Evolutionary conservation across 2,888 invertebrate genomes (phyloP).

Genomic region (Eucera pruinosa): DNA sequence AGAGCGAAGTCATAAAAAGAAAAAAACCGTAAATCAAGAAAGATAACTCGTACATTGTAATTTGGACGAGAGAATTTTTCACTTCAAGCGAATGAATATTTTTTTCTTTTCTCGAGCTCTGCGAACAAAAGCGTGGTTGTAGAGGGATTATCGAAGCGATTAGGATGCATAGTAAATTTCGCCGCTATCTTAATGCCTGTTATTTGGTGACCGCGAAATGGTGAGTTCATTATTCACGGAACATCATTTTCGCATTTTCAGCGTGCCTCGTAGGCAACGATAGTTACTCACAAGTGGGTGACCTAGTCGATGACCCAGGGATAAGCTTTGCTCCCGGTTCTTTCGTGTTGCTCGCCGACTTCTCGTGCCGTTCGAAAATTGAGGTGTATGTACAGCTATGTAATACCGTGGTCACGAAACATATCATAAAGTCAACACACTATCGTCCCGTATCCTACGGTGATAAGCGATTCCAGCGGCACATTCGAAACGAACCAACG

Average conservation of each 20-base stretch:
- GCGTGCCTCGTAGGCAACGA: slow-evolving; percentile 25
- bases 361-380: slow-evolving; percentile 56
- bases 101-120: background rate
- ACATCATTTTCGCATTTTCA: slow-evolving; percentile 37
- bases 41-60: too few relatives aligned
- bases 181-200: slow-evolving; percentile 25
- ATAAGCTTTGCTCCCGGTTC: slow-evolving; percentile 50
- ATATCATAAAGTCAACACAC: slow-evolving; percentile 54
- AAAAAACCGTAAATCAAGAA: too few relatives aligned
- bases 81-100: too few relatives aligned
- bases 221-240: slow-evolving; percentile 41
- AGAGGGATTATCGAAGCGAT: slow-evolving; percentile 8
- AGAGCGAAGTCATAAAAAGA: too few relatives aligned
- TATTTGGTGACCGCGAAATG: slow-evolving; percentile 9
- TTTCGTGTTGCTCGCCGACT: slow-evolving; percentile 41
- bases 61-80: too few relatives aligned
- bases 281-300: slow-evolving; percentile 54
- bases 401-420: slow-evolving; percentile 54
- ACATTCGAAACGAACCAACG: slow-evolving; percentile 10
- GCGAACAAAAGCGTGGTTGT: background rate
- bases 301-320: slow-evolving; percentile 61
- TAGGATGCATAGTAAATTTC: slow-evolving; percentile 14
- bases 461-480: slow-evolving; percentile 45
- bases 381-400: slow-evolving; percentile 42
- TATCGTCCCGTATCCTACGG: slow-evolving; percentile 30